Percentiles rank a stretch among this genome's conserved stretches.
Conservation (phyloP, 2,888 invertebrate genomes). For the Agapostemon virescens region DNA sequence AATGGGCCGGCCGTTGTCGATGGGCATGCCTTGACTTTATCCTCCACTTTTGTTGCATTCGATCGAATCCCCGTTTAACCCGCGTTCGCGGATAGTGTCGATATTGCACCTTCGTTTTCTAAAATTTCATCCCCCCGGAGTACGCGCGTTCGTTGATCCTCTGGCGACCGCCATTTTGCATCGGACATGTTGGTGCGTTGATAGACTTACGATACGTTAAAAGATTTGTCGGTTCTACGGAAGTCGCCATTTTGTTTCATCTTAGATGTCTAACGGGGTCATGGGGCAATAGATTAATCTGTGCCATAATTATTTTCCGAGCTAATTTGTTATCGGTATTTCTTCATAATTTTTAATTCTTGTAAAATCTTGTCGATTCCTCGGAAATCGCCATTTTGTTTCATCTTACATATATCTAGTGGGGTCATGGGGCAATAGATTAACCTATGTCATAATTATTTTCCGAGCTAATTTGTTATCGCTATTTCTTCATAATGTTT, state of each 20-base stretch:
- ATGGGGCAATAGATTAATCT: background rate
- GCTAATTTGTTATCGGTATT: background rate
- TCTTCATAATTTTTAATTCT: too few relatives aligned
- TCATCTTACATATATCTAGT: too few relatives aligned
- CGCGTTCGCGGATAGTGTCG: background rate
- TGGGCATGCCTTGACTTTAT: conserved; percentile 39
- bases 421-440: too few relatives aligned
- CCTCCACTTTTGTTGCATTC: conserved; percentile 22
- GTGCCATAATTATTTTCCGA: background rate
- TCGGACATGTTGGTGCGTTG: background rate
- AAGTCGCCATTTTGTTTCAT: too few relatives aligned
- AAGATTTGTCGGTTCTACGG: too few relatives aligned
- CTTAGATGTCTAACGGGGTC: too few relatives aligned
- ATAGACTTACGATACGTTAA: too few relatives aligned
- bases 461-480: too few relatives aligned
- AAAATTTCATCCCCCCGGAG: background rate
- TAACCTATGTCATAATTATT: too few relatives aligned
- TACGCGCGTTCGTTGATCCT: background rate
- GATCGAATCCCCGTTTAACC: conserved; percentile 30
- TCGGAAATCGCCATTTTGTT: too few relatives aligned
- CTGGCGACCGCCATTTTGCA: background rate
- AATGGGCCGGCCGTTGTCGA: conserved; percentile 50
- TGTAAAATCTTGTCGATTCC: too few relatives aligned
- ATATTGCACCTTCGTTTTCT: background rate
- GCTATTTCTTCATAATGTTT: too few relatives aligned